Evolutionary conservation across 2,113 vertebrate species (phyloP).

Genomic region (Atherinomorus stipes): DNA sequence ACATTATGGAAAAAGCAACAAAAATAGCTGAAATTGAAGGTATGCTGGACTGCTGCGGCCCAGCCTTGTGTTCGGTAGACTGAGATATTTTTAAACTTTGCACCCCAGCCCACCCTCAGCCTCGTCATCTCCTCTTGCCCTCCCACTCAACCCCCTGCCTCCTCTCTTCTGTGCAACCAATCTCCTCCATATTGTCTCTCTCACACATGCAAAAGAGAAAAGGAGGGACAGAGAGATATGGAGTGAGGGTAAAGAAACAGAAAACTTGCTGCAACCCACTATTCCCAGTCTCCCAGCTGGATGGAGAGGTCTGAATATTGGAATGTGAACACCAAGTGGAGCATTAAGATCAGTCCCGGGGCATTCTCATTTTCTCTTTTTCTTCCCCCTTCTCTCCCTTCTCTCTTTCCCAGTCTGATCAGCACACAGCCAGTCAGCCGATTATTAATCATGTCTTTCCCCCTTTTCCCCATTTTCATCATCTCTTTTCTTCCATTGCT

Average conservation of each 20-base stretch:
- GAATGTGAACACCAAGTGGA: constrained; percentile 78
- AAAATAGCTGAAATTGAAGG: constrained; percentile 77
- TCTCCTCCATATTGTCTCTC: constrained; percentile 65
- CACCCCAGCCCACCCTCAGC: constrained; percentile 61
- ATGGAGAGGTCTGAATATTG: constrained; percentile 56
- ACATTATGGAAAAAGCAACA: constrained; percentile 80
- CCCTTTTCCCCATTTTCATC: constrained; percentile 42
- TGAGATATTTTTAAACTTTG: constrained; percentile 79
- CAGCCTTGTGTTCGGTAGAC: constrained; percentile 55
- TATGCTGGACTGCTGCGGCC: constrained; percentile 62
- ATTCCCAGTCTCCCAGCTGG: constrained; percentile 44
- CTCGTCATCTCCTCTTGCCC: constrained; percentile 49
- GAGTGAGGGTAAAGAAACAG: not conserved
- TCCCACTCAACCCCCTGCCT: constrained; percentile 49
- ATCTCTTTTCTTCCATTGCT: constrained; percentile 17
- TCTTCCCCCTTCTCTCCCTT: constrained; percentile 8
- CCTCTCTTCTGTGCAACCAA: constrained; percentile 44
- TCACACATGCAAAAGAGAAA: constrained; percentile 21
- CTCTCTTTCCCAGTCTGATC: constrained; percentile 36
- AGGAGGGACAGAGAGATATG: constrained; percentile 8
- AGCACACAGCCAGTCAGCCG: constrained; percentile 43
- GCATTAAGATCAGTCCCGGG: constrained; percentile 73
- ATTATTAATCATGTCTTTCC: constrained; percentile 57
- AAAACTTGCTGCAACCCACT: constrained; percentile 3
- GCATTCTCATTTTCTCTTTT: constrained; percentile 59